Evolutionary conservation across 2,113 vertebrate species (phyloP), one percentile per base, ranked within the genome.

Genomic region (Hyperopisus bebe): DNA sequence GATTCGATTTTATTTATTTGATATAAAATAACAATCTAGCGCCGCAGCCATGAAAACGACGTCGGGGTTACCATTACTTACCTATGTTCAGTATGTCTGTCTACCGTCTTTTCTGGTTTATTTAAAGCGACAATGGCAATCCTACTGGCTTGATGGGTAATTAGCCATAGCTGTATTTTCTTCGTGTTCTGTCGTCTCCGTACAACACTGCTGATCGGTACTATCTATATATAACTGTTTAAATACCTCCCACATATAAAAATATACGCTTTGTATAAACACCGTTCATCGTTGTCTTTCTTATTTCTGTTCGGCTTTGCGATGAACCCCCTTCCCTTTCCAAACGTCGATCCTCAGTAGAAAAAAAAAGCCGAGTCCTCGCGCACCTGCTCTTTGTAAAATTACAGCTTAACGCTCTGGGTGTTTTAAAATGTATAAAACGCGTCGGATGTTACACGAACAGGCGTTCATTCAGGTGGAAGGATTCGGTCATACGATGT

Each of bases 221-320:
- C 31, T 50, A 53, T 51, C 19, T 86, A 51, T 53, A 53, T 39
- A 19, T 80, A 48, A 51, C 27, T 27, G 48, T 53, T 21, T 39
- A 89, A 89, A 89, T 77, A 51, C 70, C 24, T 86, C 19, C 47
- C 31, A 80, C 27, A 51, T 89, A 89, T 21, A 80, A 89, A 89
- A 82, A 89, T 80, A 89, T 42, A 89, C 44, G 48, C 31, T 42
- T 53, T 86, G 24, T 89, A 82, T 82, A 19, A 74, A 88, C 31
- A 82, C 2, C 88, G 21, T 77, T 74, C 46, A 62, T 77, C 3
- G 27, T 27, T 39, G 66, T 77, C 70, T 80, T 89, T 89, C 66
- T n/a, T 50, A 51, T 50, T 50, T 80, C 27, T 35, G 70, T 53
- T 89, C 70, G 19, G 46, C 88, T 74, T 80, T 80, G 15, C 48